phyloP scores from a whole-genome alignment of 2,797 vertebrate genomes.

The Danio choprae region DNA sequence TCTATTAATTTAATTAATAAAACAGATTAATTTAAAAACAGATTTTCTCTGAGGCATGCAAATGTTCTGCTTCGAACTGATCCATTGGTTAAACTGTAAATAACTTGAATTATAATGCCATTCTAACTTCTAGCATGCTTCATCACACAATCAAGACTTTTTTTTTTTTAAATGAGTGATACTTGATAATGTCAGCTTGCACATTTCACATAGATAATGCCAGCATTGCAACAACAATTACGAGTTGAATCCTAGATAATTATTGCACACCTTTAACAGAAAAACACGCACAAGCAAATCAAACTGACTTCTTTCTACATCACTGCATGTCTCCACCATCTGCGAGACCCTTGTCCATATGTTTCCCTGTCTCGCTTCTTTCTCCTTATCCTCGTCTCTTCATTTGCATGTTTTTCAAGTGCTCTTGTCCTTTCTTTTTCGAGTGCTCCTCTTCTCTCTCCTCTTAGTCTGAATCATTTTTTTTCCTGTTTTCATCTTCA shows the following conservation, averaged over 20 bases:
- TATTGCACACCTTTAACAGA: not conserved
- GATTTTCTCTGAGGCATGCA: too few relatives aligned
- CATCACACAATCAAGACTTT: too few relatives aligned
- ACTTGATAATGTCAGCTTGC: too few relatives aligned
- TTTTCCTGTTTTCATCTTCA: slow-evolving; percentile 6
- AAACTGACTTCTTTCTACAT: slow-evolving; percentile 1
- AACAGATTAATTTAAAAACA: too few relatives aligned
- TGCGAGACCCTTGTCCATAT: not conserved
- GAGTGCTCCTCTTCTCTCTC: not conserved
- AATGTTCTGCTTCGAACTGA: too few relatives aligned
- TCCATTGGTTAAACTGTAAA: too few relatives aligned
- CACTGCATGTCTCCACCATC: not conserved
- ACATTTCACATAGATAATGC: too few relatives aligned
- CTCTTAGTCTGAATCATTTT: slow-evolving; percentile 61
- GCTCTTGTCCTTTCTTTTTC: not conserved
- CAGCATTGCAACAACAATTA: too few relatives aligned
- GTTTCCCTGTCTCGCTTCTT: not conserved
- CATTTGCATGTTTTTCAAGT: slow-evolving; percentile 22
- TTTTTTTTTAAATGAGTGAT: too few relatives aligned
- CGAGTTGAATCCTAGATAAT: not conserved
- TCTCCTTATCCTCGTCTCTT: not conserved
- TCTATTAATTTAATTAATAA: too few relatives aligned
- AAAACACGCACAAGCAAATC: not conserved
- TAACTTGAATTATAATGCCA: too few relatives aligned
- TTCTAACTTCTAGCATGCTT: too few relatives aligned